Evolutionary conservation across 30 jellyfish, hydroid and myxozoan species (phyloP).

Genomic region (Hydractinia symbiolongicarpus): DNA sequence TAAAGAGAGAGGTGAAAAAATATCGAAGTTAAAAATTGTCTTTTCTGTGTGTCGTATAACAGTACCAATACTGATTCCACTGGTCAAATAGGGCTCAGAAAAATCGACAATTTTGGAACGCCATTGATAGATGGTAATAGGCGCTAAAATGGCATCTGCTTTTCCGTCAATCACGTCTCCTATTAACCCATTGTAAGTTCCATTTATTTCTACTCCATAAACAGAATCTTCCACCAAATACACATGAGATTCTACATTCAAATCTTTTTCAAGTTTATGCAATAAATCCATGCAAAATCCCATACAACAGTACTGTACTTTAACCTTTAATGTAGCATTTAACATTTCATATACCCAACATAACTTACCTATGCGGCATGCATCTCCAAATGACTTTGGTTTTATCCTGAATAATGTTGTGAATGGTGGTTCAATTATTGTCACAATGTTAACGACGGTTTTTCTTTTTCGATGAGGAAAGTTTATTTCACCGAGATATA

Average conservation of each 20-base stretch:
- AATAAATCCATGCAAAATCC: slow-evolving; percentile 54
- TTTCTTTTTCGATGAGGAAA: not conserved
- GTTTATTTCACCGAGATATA: not conserved
- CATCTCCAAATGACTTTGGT: not conserved
- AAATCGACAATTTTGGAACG: slow-evolving; percentile 47
- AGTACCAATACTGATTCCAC: slow-evolving; percentile 17
- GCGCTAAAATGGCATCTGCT: slow-evolving; percentile 50
- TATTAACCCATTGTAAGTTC: slow-evolving; percentile 59
- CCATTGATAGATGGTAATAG: slow-evolving; percentile 35
- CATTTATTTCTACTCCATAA: slow-evolving; percentile 36
- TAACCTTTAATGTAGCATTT: not conserved
- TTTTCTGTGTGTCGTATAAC: too few relatives aligned
- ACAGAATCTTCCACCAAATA: slow-evolving; percentile 52
- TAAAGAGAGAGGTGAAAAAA: not conserved
- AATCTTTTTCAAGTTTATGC: slow-evolving; percentile 34
- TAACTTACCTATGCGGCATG: not conserved
- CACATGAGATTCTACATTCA: slow-evolving; percentile 26
- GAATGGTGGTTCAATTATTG: slow-evolving; percentile 11
- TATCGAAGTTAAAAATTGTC: too few relatives aligned
- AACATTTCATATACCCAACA: not conserved
- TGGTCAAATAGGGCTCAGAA: slow-evolving; percentile 33
- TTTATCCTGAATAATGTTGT: not conserved
- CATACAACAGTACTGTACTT: slow-evolving; percentile 33
- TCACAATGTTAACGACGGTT: not conserved
- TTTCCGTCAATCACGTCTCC: slow-evolving; percentile 44